Conservation (phyloP, 2,888 invertebrate species). For the Cyclophora albipunctata region DNA sequence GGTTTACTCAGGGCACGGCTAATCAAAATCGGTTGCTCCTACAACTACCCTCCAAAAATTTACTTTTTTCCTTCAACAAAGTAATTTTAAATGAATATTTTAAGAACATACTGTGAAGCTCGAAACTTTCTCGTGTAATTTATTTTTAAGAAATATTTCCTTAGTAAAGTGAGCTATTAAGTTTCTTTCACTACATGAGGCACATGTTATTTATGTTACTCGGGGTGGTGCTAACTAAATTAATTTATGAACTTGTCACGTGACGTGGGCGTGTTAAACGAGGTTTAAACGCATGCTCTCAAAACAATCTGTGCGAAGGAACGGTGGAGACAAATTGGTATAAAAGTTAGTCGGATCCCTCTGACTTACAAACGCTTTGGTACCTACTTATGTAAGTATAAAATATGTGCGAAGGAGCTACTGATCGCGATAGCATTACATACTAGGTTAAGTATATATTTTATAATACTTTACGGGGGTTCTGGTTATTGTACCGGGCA, state of each 20-base stretch:
- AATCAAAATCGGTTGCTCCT: constrained; percentile 30
- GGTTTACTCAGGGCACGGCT: constrained; percentile 27
- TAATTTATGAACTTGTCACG: constrained; percentile 21
- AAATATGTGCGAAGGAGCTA: too few relatives aligned
- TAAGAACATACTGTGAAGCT: constrained; percentile 1
- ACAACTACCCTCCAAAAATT: constrained; percentile 34
- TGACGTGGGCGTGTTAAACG: constrained; percentile 4
- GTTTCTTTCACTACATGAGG: constrained; percentile 26
- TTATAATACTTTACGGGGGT: too few relatives aligned
- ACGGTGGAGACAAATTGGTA: constrained; percentile 2
- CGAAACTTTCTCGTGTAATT: constrained; percentile 1
- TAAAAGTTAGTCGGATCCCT: too few relatives aligned
- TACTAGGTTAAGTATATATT: too few relatives aligned
- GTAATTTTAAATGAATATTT: constrained; percentile 3
- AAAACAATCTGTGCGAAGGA: constrained; percentile 18
- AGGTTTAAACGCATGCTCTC: constrained; percentile 6
- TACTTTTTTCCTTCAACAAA: constrained; percentile 4
- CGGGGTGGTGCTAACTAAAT: constrained; percentile 27
- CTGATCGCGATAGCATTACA: too few relatives aligned
- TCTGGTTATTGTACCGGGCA: too few relatives aligned
- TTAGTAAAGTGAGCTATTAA: too few relatives aligned
- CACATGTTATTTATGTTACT: constrained; percentile 25
- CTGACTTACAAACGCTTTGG: too few relatives aligned
- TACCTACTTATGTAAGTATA: too few relatives aligned
- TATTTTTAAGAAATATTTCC: too few relatives aligned